These are phyloP conservation scores for Anastrepha ludens DNA, from an alignment of 1,140 invertebrate genomes.

Conservation along the genomic window DNA sequence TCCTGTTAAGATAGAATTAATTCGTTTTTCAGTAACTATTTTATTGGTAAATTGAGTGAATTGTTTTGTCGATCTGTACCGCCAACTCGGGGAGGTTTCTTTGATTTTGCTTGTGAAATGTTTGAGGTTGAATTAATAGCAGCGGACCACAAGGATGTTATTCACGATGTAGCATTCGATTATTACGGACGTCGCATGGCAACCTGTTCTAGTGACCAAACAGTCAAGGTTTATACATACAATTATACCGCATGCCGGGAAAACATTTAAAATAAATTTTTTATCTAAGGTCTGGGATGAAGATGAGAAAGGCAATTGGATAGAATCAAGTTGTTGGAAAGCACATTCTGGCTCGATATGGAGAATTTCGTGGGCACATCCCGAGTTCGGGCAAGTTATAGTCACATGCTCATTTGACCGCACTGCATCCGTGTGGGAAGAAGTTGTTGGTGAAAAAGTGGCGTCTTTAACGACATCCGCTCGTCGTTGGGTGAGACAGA, in stretches of 20 bases:
- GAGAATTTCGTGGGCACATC: slow-evolving; percentile 99
- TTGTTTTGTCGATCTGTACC: too few relatives aligned
- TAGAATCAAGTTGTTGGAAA: slow-evolving; percentile 93
- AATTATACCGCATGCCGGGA: background rate
- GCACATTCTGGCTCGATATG: slow-evolving; percentile 98
- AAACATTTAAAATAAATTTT: background rate
- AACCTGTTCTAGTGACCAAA: slow-evolving; percentile 98
- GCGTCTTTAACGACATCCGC: slow-evolving; percentile 82
- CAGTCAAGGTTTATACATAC: slow-evolving; percentile 86
- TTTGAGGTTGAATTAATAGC: slow-evolving; percentile 92
- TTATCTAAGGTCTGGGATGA: slow-evolving; percentile 91
- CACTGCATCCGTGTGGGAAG: slow-evolving; percentile 98
- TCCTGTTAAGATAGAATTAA: background rate
- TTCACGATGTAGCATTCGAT: slow-evolving; percentile 98
- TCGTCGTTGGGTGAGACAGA: slow-evolving; percentile 92
- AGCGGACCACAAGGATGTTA: slow-evolving; percentile 96
- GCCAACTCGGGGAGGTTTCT: background rate
- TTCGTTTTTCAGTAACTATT: background rate
- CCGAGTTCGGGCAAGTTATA: slow-evolving; percentile 96
- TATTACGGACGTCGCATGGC: slow-evolving; percentile 97
- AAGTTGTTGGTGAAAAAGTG: slow-evolving; percentile 89
- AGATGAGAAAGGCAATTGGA: slow-evolving; percentile 90
- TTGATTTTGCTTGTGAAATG: slow-evolving; percentile 74
- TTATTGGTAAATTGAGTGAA: background rate
- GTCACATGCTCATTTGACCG: slow-evolving; percentile 99